Base-by-base conservation (phyloP, 2,888 invertebrate genomes). In the Aporophyla nigra region DNA sequence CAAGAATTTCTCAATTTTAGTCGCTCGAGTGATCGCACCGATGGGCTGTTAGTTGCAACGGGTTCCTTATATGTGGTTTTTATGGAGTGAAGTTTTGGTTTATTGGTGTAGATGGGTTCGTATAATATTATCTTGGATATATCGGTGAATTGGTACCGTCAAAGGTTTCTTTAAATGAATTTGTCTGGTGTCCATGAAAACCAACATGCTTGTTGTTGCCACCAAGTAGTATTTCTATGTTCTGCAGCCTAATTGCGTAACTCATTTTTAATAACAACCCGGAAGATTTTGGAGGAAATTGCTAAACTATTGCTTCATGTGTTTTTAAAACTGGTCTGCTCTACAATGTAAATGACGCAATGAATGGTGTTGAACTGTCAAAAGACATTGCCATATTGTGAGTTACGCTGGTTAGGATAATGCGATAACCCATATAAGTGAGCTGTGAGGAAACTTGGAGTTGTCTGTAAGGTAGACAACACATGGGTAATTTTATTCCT, bases 81-180 rank as follows among this genome's bases (percentile, higher is more conserved):
- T 80, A 77, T 77, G 56, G 33, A 7, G 33, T 51, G n/a, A 81
- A 78, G 53, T 68, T 74, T 58, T 54, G 19, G 43, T 78, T 73
- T 78, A 78, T 63, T 56, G 56, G 14, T 27, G 12, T 59, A 10
- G 9, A 5, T 43, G 9, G 21, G 53, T 21, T 21, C 49, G 16
- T 49, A 19, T 53, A 21, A 3, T 4, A n/a, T 53, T n/a, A 4
- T 1, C 53, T 53, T 9, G 9, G 54, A 54, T 43, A 43, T 12
- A 54, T 54, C n/a, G 5, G 54, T 7, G n/a, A 54, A 10, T 53
- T 53, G 53, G 21, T 3, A 53, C 53, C 21, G 21, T 9, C 21
- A 53, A 53, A 53, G n/a, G 7, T 53, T 53, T 9, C 21, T 21
- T 21, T 53, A 53, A 53, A 53, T 9, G 3, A 53, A 9, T 53